These are phyloP conservation scores for Pangasius krempfi DNA, from an alignment of 2,797 vertebrate genomes.

Conservation along the genomic window DNA sequence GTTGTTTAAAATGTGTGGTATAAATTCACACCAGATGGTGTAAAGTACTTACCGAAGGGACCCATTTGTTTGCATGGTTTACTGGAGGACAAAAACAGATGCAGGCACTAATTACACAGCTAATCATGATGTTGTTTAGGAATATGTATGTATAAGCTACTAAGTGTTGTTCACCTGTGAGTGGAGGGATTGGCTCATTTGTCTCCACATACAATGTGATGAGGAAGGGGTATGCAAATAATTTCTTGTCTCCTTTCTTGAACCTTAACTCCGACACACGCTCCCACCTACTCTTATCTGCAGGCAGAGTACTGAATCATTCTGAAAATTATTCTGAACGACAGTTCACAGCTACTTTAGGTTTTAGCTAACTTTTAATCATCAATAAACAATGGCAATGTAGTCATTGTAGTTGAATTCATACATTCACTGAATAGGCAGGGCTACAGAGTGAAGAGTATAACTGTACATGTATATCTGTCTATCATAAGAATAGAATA, in stretches of 20 bases:
- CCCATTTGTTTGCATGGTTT: conserved; percentile 22
- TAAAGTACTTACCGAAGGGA: conserved; percentile 41
- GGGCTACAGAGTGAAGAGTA: background rate
- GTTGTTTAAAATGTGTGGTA: background rate
- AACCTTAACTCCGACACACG: conserved; percentile 72
- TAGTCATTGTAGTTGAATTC: background rate
- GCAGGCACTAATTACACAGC: conserved; percentile 4
- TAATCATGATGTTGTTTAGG: background rate
- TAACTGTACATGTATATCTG: background rate
- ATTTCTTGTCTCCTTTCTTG: conserved; percentile 58
- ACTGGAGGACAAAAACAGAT: conserved; percentile 39
- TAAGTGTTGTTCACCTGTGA: conserved; percentile 41
- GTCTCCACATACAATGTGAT: conserved; percentile 80
- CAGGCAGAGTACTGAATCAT: conserved; percentile 1
- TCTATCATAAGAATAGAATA: background rate
- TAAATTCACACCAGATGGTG: background rate
- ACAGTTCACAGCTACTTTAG: conserved; percentile 9
- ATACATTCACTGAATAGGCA: background rate
- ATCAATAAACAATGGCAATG: background rate
- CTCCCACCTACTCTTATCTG: conserved; percentile 83
- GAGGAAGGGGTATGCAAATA: conserved; percentile 76
- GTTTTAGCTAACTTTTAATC: background rate
- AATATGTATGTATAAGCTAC: conserved; percentile 1
- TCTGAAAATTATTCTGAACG: background rate
- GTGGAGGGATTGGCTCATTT: conserved; percentile 51